Percentiles rank a stretch among this genome's conserved stretches.
Evolutionary conservation across 2,888 invertebrate species (phyloP).

Genomic region (Oxycera nigricornis): DNA sequence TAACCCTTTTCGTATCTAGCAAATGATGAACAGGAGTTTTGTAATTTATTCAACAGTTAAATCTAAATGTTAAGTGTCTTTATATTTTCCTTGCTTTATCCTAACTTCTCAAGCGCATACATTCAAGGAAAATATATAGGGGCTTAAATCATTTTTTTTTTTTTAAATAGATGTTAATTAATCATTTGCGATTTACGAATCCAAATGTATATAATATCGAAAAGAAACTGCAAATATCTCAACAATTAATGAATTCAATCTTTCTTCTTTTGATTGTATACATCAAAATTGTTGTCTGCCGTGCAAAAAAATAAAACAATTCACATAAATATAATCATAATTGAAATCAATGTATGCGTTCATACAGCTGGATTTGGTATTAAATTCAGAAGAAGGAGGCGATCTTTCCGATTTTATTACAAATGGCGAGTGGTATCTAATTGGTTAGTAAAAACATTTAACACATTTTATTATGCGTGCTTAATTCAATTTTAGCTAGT

Average conservation of each 20-base stretch:
- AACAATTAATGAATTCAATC: constrained; percentile 34
- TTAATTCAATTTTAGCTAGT: background rate
- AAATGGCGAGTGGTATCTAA: constrained; percentile 99
- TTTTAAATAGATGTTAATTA: constrained; percentile 1
- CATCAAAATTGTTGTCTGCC: constrained; percentile 48
- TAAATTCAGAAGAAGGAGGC: constrained; percentile 92
- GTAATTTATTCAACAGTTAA: background rate
- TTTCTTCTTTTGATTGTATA: constrained; percentile 42
- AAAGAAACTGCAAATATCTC: constrained; percentile 28
- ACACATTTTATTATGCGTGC: background rate
- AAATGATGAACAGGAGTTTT: constrained; percentile 32
- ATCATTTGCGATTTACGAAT: constrained; percentile 41
- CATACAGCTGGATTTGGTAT: constrained; percentile 93
- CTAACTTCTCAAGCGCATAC: background rate
- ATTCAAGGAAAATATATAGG: too few relatives aligned
- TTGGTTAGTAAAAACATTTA: constrained; percentile 81
- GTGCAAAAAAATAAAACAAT: constrained; percentile 10
- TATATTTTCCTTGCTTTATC: background rate
- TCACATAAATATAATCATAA: constrained; percentile 42
- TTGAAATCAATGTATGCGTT: constrained; percentile 50
- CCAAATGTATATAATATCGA: constrained; percentile 44
- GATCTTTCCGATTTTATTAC: constrained; percentile 97
- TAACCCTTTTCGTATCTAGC: constrained; percentile 38
- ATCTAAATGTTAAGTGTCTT: background rate
- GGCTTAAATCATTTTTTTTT: too few relatives aligned